phyloP scores from a whole-genome alignment of 2,888 invertebrate species.

The Drosophila recens region DNA sequence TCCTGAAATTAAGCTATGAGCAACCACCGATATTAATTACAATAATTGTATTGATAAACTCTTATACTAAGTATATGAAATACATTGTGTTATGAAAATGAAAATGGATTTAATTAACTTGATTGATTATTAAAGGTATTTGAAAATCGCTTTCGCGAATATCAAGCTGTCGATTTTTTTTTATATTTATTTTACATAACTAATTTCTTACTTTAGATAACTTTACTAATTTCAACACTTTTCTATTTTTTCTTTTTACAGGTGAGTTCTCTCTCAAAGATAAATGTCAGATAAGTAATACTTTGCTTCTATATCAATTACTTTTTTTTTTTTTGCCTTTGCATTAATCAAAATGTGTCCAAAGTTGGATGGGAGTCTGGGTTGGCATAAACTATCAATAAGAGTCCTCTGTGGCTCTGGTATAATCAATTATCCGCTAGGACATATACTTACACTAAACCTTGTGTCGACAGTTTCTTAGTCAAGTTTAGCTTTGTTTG shows the following conservation, averaged over 20 bases:
- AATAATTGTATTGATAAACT: slow-evolving; percentile 46
- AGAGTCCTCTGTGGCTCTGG: slow-evolving; percentile 10
- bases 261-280: slow-evolving; percentile 47
- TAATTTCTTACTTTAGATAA: background rate
- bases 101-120: too few relatives aligned
- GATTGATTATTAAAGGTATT: too few relatives aligned
- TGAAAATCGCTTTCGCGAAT: too few relatives aligned
- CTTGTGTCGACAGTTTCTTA: slow-evolving; percentile 8
- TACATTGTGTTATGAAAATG: too few relatives aligned
- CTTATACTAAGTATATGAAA: background rate
- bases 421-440: slow-evolving; percentile 48
- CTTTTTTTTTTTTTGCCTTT: slow-evolving; percentile 41
- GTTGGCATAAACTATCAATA: slow-evolving; percentile 32
- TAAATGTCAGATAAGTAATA: slow-evolving; percentile 40
- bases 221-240: slow-evolving; percentile 13
- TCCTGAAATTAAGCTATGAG: slow-evolving; percentile 7
- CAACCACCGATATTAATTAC: slow-evolving; percentile 52
- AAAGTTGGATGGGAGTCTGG: slow-evolving; percentile 24
- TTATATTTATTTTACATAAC: too few relatives aligned
- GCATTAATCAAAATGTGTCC: slow-evolving; percentile 59
- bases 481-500: slow-evolving; percentile 24
- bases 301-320: slow-evolving; percentile 19
- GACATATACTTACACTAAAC: background rate
- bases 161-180: too few relatives aligned
- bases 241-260: slow-evolving; percentile 50